Conservation (phyloP, 1,140 invertebrate species). For the Sycobia sp. region DNA sequence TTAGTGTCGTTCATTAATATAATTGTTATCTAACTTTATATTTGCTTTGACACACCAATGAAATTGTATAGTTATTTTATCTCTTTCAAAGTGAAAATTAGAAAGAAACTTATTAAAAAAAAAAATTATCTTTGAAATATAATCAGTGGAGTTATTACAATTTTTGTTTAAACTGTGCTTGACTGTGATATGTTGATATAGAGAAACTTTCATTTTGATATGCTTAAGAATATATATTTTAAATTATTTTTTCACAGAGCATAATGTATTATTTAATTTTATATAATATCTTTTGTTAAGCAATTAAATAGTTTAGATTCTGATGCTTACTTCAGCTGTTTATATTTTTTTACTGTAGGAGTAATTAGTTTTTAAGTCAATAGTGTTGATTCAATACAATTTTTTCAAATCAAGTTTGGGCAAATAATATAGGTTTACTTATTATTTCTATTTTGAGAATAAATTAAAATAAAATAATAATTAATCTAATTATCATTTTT, state of each 20-base stretch:
- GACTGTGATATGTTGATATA: slow-evolving; percentile 41
- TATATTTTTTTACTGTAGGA: no score
- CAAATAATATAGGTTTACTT: neutral
- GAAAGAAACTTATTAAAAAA: neutral
- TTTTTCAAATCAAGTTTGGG: neutral
- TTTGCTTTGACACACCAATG: neutral
- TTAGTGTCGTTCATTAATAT: no score
- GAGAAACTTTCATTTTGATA: slow-evolving; percentile 13
- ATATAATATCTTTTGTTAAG: neutral
- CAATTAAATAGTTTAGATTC: neutral
- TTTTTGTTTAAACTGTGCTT: slow-evolving; percentile 31
- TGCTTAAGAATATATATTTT: slow-evolving; percentile 16
- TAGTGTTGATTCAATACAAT: neutral
- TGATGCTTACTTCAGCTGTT: no score
- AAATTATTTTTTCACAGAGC: neutral
- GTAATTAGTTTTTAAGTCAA: no score
- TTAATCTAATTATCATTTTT: no score
- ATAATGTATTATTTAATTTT: slow-evolving; percentile 10
- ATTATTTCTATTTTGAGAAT: neutral
- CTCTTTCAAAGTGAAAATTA: slow-evolving; percentile 4
- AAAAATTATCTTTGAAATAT: slow-evolving; percentile 5
- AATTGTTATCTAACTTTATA: slow-evolving; percentile 4
- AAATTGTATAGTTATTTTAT: slow-evolving; percentile 8
- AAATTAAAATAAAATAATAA: no score
- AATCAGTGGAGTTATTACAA: slow-evolving; percentile 21